Evolutionary conservation across 2,797 vertebrate species (phyloP).

Genomic region (Champsocephalus esox): DNA sequence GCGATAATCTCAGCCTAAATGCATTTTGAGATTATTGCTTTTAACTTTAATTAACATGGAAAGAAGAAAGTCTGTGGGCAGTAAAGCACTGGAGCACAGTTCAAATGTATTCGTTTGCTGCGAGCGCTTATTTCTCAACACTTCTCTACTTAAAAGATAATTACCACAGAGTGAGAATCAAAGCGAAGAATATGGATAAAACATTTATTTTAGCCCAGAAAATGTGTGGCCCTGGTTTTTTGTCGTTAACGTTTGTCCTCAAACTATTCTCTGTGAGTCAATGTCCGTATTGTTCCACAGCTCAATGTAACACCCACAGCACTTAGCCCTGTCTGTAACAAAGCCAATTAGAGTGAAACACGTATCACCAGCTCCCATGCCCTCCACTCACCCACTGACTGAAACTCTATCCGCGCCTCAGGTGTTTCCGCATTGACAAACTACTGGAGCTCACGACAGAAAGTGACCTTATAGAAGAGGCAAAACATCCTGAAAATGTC

Average conservation of each 20-base stretch:
- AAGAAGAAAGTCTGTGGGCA: conserved; percentile 33
- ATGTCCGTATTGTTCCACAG: conserved; percentile 23
- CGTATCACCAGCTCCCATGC: conserved; percentile 47
- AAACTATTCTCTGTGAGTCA: conserved; percentile 17
- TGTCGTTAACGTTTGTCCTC: not conserved
- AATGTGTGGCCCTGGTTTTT: not conserved
- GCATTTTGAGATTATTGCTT: conserved; percentile 36
- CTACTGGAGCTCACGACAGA: conserved; percentile 30
- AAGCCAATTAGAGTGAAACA: conserved; percentile 65
- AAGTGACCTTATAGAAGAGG: conserved; percentile 37
- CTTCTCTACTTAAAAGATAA: conserved; percentile 34
- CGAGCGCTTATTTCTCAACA: conserved; percentile 26
- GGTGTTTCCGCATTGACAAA: conserved; percentile 51
- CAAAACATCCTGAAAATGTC: conserved; percentile 4
- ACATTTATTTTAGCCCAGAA: not conserved
- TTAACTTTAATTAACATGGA: conserved; percentile 51
- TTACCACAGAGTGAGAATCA: conserved; percentile 25
- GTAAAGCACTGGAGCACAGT: conserved; percentile 14
- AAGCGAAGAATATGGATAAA: conserved; percentile 5
- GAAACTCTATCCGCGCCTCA: conserved; percentile 46
- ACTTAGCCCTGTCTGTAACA: conserved; percentile 52
- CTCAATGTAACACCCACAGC: conserved; percentile 39
- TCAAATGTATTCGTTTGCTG: conserved; percentile 44
- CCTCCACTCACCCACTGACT: conserved; percentile 24
- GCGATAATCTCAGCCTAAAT: conserved; percentile 29